A percentile compares a stretch with the other conserved stretches of the same genome.
These are phyloP conservation scores for Coremacera marginata DNA, from an alignment of 2,888 invertebrate genomes.

Conservation along the genomic window DNA sequence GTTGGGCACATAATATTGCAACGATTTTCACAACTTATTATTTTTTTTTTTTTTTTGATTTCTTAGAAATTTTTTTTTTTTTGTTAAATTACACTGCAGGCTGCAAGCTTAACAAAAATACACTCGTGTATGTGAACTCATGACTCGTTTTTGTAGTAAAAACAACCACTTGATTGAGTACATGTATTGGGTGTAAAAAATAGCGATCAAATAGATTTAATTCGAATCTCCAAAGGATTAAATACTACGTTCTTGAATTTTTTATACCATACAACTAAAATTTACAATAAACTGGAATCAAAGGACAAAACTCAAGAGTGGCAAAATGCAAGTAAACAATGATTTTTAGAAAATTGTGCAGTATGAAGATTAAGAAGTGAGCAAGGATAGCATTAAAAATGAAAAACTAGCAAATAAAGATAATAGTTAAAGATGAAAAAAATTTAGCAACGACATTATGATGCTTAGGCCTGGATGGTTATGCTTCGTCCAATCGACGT, in stretches of 20 bases:
- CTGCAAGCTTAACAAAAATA: slow-evolving; percentile 18
- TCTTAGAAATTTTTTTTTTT: not conserved
- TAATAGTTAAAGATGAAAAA: too few species aligned
- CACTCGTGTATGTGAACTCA: slow-evolving; percentile 26
- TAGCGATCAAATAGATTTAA: slow-evolving; percentile 35
- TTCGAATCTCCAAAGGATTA: slow-evolving; percentile 36
- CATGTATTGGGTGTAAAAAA: slow-evolving; percentile 21
- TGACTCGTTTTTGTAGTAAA: not conserved
- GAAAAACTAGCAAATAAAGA: too few species aligned
- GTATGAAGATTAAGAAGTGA: too few species aligned
- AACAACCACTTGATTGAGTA: slow-evolving; percentile 35
- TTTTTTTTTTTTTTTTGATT: not conserved
- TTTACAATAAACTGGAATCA: too few species aligned
- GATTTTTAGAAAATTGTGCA: too few species aligned
- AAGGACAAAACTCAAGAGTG: not conserved
- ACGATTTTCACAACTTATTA: slow-evolving; percentile 15
- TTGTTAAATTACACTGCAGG: not conserved
- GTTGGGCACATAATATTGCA: slow-evolving; percentile 12
- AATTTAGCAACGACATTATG: too few species aligned
- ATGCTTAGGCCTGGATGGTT: too few species aligned
- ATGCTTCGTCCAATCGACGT: too few species aligned
- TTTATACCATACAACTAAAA: too few species aligned
- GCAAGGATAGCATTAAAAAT: too few species aligned
- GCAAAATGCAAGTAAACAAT: too few species aligned
- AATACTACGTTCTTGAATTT: not conserved